Conservation (phyloP, 2,888 invertebrate genomes). For the Heliconius aoede region DNA sequence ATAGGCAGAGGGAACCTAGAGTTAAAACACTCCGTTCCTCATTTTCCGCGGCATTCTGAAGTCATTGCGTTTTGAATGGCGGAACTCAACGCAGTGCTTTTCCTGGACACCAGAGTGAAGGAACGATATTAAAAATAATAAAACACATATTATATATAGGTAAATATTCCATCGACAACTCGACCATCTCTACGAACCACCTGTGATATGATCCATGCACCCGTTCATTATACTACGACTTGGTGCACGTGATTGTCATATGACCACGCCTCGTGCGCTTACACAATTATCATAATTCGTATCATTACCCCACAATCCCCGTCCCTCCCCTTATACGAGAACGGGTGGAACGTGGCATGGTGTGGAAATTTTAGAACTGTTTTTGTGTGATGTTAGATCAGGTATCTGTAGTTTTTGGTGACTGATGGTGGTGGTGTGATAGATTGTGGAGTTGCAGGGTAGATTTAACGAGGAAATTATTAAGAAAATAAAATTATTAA, state of each 20-base stretch:
- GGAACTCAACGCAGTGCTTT: no score
- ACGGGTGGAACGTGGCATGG: constrained; percentile 44
- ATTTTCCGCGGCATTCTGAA: no score
- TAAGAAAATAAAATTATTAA: no score
- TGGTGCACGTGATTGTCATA: constrained; percentile 79
- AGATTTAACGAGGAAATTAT: no score
- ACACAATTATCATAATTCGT: constrained; percentile 80
- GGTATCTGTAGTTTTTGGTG: background rate
- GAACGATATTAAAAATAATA: background rate
- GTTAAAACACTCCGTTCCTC: no score
- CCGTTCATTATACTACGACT: constrained; percentile 74
- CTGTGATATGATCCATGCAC: constrained; percentile 69
- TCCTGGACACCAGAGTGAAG: no score
- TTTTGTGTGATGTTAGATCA: constrained; percentile 37
- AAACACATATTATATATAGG: background rate
- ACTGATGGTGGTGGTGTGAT: no score
- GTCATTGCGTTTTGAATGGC: no score
- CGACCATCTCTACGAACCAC: constrained; percentile 59
- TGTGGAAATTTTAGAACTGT: constrained; percentile 42
- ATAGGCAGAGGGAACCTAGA: no score
- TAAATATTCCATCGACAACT: constrained; percentile 29
- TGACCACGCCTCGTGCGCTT: constrained; percentile 72
- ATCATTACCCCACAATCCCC: constrained; percentile 62
- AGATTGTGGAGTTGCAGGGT: no score
- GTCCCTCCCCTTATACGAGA: constrained; percentile 47